phyloP scores from a whole-genome alignment of 2,113 vertebrate species.

The Vulpes lagopus region DNA sequence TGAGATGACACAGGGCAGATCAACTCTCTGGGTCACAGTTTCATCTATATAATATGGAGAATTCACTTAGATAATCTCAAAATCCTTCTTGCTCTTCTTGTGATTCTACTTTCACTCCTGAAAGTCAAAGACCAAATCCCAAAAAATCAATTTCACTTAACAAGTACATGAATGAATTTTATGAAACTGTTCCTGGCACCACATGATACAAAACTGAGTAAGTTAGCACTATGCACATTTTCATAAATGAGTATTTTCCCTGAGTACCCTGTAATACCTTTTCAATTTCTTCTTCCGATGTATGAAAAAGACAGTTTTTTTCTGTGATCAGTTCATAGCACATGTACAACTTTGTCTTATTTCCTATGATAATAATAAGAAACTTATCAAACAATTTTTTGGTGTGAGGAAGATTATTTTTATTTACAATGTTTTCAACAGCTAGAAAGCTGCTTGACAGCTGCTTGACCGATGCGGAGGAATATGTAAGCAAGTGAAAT shows the following conservation, averaged over 20 bases:
- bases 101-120: conserved; percentile 46
- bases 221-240: neutral
- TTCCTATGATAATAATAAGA: conserved; percentile 29
- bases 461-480: neutral
- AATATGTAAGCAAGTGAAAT: neutral
- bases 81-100: neutral
- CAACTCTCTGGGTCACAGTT: neutral
- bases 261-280: neutral
- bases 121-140: conserved; percentile 38
- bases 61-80: neutral
- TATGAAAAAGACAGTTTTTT: conserved; percentile 23
- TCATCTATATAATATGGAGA: conserved; percentile 1
- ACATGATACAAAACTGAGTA: neutral
- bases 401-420: neutral
- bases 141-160: neutral
- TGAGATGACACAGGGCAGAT: neutral
- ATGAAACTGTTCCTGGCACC: neutral
- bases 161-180: neutral
- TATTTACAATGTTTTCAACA: neutral
- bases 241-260: neutral
- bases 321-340: conserved; percentile 15
- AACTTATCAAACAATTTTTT: neutral
- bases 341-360: neutral
- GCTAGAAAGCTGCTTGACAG: neutral
- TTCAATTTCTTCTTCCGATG: neutral